A percentile compares a stretch with the other conserved stretches of the same genome.
These are phyloP conservation scores for Gymnarchus niloticus DNA, from an alignment of 2,113 vertebrate genomes.

Conservation along the genomic window DNA sequence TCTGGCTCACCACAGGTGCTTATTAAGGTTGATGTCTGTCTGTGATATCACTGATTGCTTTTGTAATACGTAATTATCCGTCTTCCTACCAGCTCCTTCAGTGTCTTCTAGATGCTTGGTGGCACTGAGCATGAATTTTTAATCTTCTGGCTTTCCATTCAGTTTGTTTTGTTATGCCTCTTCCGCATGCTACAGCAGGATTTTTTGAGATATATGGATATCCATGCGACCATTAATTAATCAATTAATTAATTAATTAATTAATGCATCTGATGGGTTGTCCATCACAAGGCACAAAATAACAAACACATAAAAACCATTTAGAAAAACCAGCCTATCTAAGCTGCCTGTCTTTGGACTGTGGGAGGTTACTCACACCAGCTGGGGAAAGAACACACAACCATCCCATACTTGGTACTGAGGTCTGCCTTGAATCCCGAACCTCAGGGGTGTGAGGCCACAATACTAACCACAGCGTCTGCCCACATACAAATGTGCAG, in stretches of 20 bases:
- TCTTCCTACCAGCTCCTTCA: background rate
- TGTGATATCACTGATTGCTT: background rate
- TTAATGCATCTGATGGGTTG: background rate
- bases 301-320: background rate
- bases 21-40: background rate
- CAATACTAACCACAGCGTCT: too few relatives aligned
- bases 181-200: background rate
- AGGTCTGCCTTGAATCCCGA: too few relatives aligned
- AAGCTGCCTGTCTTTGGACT: background rate
- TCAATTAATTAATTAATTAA: too few relatives aligned
- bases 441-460: too few relatives aligned
- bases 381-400: too few relatives aligned
- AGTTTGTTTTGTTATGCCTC: background rate
- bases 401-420: background rate
- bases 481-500: too few relatives aligned
- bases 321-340: background rate
- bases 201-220: background rate
- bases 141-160: background rate
- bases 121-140: background rate
- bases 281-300: background rate
- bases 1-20: background rate
- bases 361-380: background rate
- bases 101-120: background rate
- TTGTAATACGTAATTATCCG: background rate
- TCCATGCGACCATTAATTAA: too few relatives aligned